Percentiles rank a stretch among this genome's conserved stretches.
phyloP scores from a whole-genome alignment of 2,888 invertebrate genomes.

The Pollenia griseotomentosa region DNA sequence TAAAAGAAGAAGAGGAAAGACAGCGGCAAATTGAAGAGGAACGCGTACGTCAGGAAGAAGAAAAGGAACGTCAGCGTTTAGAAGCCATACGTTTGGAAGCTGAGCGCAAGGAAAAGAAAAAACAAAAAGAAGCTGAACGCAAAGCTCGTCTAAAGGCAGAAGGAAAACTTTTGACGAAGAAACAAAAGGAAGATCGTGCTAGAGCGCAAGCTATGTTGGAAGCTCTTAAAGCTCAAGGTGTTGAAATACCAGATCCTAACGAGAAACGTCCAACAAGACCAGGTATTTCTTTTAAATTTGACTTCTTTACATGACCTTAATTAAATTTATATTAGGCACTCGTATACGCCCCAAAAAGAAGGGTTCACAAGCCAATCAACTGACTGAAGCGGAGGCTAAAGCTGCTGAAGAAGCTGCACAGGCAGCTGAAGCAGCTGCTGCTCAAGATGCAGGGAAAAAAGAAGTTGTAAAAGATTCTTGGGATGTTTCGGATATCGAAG shows the following conservation, averaged over 20 bases:
- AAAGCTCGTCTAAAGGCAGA: slow-evolving; percentile 97
- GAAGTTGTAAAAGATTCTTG: slow-evolving; percentile 90
- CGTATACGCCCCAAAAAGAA: slow-evolving; percentile 89
- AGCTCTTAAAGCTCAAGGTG: slow-evolving; percentile 94
- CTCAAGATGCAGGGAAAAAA: slow-evolving; percentile 74
- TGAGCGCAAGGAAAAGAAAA: slow-evolving; percentile 94
- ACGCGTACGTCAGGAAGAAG: slow-evolving; percentile 89
- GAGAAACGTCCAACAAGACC: slow-evolving; percentile 87
- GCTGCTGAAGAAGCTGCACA: slow-evolving; percentile 76
- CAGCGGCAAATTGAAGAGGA: slow-evolving; percentile 91
- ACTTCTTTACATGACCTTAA: not conserved
- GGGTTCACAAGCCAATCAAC: slow-evolving; percentile 85
- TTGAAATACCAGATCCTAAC: slow-evolving; percentile 91
- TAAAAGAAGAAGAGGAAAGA: slow-evolving; percentile 95
- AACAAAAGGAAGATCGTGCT: slow-evolving; percentile 95
- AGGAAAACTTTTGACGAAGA: slow-evolving; percentile 96
- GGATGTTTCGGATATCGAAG: slow-evolving; percentile 89
- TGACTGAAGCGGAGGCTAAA: slow-evolving; percentile 80
- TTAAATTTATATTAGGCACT: slow-evolving; percentile 85
- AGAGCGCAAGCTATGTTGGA: slow-evolving; percentile 95
- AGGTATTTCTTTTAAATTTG: slow-evolving; percentile 75
- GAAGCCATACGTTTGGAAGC: slow-evolving; percentile 92
- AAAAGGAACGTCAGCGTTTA: slow-evolving; percentile 89
- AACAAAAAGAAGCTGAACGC: slow-evolving; percentile 95
- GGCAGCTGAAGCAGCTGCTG: slow-evolving; percentile 76